phyloP scores from a whole-genome alignment of 2,888 invertebrate species.

The Tuberolachnus salignus region DNA sequence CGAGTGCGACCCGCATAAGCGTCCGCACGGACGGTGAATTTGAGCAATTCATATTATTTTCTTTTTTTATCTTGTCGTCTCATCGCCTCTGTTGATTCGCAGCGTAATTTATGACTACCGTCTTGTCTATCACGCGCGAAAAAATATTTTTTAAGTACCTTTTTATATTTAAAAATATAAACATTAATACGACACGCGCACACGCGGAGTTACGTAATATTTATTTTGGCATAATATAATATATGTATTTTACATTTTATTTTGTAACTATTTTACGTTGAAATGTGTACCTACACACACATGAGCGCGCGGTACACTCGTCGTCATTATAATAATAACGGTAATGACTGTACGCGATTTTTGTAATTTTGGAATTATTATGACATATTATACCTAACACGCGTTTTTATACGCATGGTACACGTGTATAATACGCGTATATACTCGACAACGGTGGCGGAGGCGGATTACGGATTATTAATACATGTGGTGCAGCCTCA shows the following conservation, averaged over 20 bases:
- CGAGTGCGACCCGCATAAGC: too few relatives aligned
- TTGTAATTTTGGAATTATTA: conserved; percentile 32
- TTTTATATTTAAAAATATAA: too few relatives aligned
- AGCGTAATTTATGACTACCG: too few relatives aligned
- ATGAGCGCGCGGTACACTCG: neutral
- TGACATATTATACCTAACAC: conserved; percentile 19
- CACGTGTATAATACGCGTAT: too few relatives aligned
- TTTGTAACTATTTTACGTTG: neutral
- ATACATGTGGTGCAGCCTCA: conserved; percentile 18
- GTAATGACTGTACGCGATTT: neutral
- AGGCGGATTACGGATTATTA: neutral
- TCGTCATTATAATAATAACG: too few relatives aligned
- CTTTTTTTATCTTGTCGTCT: too few relatives aligned
- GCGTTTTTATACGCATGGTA: neutral
- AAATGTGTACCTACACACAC: neutral
- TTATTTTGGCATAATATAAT: conserved; percentile 5
- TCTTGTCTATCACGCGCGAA: too few relatives aligned
- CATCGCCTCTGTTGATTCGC: too few relatives aligned
- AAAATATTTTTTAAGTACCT: neutral
- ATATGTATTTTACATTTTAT: neutral
- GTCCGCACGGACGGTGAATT: too few relatives aligned
- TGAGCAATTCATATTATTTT: too few relatives aligned
- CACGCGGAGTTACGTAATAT: neutral
- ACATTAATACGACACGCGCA: neutral
- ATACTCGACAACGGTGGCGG: neutral